Percentiles rank a stretch among this genome's conserved stretches.
Conservation (phyloP, 1,140 invertebrate species). For the Lordiphosa mommai region DNA sequence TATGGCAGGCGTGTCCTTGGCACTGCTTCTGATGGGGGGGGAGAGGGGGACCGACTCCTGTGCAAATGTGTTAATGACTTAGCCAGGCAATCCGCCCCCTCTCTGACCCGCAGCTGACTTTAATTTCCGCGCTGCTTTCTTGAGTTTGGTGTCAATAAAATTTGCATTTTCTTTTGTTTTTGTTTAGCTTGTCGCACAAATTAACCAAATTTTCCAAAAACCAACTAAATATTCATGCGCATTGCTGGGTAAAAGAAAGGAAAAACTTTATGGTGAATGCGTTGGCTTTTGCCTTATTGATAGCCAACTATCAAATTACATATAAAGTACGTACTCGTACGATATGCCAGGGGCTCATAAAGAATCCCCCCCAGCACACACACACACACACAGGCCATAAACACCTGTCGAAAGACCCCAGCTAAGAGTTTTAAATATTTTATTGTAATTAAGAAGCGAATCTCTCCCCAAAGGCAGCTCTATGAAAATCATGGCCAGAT, state of each 20-base stretch:
- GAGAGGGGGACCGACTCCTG: constrained; percentile 14
- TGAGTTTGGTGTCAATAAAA: constrained; percentile 68
- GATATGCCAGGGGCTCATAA: constrained; percentile 31
- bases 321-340: constrained; percentile 44
- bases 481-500: constrained; percentile 33
- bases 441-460: constrained; percentile 64
- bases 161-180: constrained; percentile 66
- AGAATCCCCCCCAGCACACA: constrained; percentile 11
- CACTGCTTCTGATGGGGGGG: constrained; percentile 5
- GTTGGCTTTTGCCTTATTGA: constrained; percentile 30
- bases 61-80: constrained; percentile 73
- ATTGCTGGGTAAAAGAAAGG: constrained; percentile 26
- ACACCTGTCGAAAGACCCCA: constrained; percentile 14
- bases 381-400: constrained; percentile 14
- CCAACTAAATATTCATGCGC: constrained; percentile 76
- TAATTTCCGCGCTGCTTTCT: constrained; percentile 55
- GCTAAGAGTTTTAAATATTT: constrained; percentile 57
- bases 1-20: constrained; percentile 1
- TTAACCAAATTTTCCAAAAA: constrained; percentile 53
- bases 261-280: constrained; percentile 7
- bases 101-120: constrained; percentile 18
- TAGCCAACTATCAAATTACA: constrained; percentile 67
- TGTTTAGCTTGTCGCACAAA: constrained; percentile 61
- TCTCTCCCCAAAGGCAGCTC: constrained; percentile 46
- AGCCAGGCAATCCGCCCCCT: constrained; percentile 8